Evolutionary conservation across 2,797 vertebrate genomes (phyloP).

Genomic region (Nyctalus aviator): DNA sequence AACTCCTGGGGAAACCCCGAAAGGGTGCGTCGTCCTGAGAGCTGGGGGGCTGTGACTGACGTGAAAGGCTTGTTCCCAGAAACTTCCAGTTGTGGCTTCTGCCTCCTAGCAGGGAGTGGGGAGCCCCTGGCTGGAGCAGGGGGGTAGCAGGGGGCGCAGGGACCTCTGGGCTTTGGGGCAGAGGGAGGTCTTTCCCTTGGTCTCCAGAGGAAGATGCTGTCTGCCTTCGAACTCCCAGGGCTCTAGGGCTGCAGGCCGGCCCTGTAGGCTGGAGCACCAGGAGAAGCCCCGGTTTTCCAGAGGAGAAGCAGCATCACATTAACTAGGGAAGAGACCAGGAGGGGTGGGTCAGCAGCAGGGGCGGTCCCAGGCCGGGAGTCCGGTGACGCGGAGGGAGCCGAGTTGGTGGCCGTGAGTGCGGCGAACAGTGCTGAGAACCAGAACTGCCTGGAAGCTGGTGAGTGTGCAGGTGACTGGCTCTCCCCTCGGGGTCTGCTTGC

Average conservation of each 20-base stretch:
- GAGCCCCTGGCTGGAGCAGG: background rate
- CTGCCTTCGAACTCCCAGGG: background rate
- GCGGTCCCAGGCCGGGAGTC: background rate
- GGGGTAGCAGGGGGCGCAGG: background rate
- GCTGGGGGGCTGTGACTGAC: background rate
- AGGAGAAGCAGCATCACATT: background rate
- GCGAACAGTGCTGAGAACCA: background rate
- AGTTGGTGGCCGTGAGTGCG: background rate
- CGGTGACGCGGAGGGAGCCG: background rate
- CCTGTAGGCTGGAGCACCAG: background rate
- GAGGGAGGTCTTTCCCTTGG: background rate
- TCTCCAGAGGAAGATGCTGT: constrained; percentile 7
- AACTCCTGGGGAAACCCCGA: constrained; percentile 5
- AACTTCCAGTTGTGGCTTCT: background rate
- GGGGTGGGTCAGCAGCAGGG: background rate
- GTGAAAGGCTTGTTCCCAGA: background rate
- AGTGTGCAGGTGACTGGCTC: background rate
- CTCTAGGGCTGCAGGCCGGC: background rate
- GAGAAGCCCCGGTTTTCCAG: constrained; percentile 18
- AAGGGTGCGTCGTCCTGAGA: background rate
- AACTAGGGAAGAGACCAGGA: background rate
- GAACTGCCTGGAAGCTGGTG: background rate
- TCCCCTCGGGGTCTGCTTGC: background rate
- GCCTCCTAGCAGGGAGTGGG: background rate
- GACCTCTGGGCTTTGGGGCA: background rate